Evolutionary conservation across 2,888 invertebrate species (phyloP), one percentile per base, ranked within the genome.

Genomic region (Lydus trimaculatus): DNA sequence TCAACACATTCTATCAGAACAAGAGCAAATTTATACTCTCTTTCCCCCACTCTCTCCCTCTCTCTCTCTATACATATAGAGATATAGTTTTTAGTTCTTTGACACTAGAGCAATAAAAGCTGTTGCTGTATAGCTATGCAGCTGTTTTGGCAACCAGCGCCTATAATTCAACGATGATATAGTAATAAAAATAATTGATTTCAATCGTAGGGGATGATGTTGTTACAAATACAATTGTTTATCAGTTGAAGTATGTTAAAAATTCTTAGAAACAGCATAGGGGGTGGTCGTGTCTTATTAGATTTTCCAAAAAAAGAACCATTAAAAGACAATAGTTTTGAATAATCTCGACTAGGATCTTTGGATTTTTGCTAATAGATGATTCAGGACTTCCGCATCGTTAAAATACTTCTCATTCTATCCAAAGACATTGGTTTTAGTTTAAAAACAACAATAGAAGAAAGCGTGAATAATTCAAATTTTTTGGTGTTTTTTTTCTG

Each of bases 1-100:
- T 48, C 48, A 48, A 48, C 20, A 48, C 48, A 48, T 48, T 48
- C 48, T 48, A 48, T 48, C 48, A 48, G 20, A 20, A 20, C 48
- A 20, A 20, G 48, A 5, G 20, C 48, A 48, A 48, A 48, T 48
- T 48, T 48, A 48, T 48, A 48, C 11, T 48, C 48, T 43, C 43
- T 17, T 6, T 17, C 20, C 20, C 20, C 8, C 36, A n/a, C n/a
- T n/a, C n/a, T n/a, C n/a, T n/a, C n/a, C n/a, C n/a, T n/a, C n/a
- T n/a, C n/a, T n/a, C n/a, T n/a, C n/a, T n/a, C n/a, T n/a, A n/a
- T n/a, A n/a, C n/a, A n/a, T n/a, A n/a, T n/a, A n/a, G n/a, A n/a
- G 13, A 36, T 36, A 36, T 43, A 43, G 39, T 17, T 43, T 43
- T 43, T 20, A 48, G 48, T 48, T 48, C 48, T 48, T 48, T 20